These are phyloP conservation scores for Microcebus tavaratra DNA, from an alignment of 2,113 vertebrate genomes.

Conservation along the genomic window DNA sequence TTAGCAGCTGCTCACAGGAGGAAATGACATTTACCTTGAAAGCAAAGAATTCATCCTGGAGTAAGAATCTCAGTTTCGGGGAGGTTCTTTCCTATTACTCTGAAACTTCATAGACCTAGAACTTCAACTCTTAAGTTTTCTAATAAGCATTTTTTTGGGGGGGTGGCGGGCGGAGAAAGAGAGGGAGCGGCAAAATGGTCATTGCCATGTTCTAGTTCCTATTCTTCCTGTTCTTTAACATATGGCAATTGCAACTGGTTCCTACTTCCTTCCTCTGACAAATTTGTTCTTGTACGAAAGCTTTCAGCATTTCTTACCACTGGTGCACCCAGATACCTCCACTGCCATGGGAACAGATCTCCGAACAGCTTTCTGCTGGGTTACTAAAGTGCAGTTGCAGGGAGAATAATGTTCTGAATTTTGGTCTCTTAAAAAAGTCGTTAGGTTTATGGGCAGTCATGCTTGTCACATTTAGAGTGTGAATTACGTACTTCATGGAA, in stretches of 20 bases:
- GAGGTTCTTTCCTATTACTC: not conserved
- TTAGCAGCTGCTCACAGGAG: not conserved
- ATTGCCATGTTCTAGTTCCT: not conserved
- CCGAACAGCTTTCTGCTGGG: not conserved
- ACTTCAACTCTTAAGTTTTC: not conserved
- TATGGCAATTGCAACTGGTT: not conserved
- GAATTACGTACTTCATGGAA: slow-evolving; percentile 68
- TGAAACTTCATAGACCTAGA: not conserved
- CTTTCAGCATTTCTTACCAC: slow-evolving; percentile 26
- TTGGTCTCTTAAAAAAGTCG: slow-evolving; percentile 74
- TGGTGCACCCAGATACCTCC: not conserved
- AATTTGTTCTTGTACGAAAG: not conserved
- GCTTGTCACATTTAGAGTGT: slow-evolving; percentile 54
- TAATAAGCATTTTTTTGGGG: not conserved
- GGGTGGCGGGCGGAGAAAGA: fast-evolving
- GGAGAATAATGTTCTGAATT: slow-evolving; percentile 63
- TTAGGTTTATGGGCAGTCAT: slow-evolving; percentile 73
- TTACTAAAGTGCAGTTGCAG: not conserved
- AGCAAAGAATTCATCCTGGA: not conserved
- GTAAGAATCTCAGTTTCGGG: not conserved
- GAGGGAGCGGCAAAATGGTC: not conserved
- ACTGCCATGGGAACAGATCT: not conserved
- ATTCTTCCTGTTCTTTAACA: not conserved
- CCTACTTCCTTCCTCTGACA: not conserved
- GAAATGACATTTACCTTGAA: not conserved